Evolutionary conservation across 2,888 invertebrate species (phyloP).

Genomic region (Gonocerus acuteangulatus): DNA sequence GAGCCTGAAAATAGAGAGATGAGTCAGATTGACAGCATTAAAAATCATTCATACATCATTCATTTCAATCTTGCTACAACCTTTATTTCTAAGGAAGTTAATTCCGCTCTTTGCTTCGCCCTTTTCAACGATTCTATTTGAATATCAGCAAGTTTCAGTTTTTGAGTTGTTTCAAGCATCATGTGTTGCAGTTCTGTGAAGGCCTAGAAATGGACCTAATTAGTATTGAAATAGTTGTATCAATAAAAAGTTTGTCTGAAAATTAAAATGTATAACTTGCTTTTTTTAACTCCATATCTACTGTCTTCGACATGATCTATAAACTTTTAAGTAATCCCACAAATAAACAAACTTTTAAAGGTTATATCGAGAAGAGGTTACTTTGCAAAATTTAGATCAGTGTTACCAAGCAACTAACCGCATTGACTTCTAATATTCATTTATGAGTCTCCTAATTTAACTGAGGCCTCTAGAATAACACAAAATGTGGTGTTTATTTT

Average conservation of each 20-base stretch:
- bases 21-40: not conserved
- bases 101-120: conserved; percentile 59
- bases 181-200: conserved; percentile 74
- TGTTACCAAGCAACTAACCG: not conserved
- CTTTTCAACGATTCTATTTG: conserved; percentile 65
- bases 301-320: conserved; percentile 46
- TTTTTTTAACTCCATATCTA: conserved; percentile 55
- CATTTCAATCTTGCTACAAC: conserved; percentile 33
- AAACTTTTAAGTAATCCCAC: not conserved
- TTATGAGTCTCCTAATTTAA: no score
- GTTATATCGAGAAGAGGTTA: no score
- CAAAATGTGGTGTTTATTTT: no score
- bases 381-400: no score
- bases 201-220: conserved; percentile 48
- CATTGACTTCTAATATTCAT: no score
- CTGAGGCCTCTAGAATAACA: no score
- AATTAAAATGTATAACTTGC: conserved; percentile 32
- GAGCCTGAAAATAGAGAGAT: conserved; percentile 42
- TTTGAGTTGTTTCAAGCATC: conserved; percentile 71
- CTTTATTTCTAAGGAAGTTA: conserved; percentile 58
- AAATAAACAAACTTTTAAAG: not conserved
- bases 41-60: not conserved
- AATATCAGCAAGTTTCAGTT: conserved; percentile 67
- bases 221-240: not conserved
- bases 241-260: not conserved